Evolutionary conservation across 23 tunicate species (phyloP).

Genomic region (Trididemnum nubilum): DNA sequence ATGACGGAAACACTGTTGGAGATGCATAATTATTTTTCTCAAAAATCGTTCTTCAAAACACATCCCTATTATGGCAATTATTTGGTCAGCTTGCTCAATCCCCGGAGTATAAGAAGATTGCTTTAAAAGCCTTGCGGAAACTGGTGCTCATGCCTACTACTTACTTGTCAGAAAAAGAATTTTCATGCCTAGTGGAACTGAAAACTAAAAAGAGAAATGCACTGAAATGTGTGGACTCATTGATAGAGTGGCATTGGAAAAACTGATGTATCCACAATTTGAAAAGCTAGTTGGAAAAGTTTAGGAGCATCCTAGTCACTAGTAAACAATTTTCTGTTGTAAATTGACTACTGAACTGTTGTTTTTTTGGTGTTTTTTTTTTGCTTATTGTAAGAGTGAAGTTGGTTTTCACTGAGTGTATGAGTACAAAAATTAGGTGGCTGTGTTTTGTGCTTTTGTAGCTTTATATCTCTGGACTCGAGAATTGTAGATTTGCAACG

Average conservation of each 20-base stretch:
- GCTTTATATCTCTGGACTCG: no score
- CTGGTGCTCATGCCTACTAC: slow-evolving; percentile 51
- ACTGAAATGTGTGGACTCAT: slow-evolving; percentile 51
- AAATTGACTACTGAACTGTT: no score
- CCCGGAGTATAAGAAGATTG: slow-evolving; percentile 42
- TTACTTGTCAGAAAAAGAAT: slow-evolving; percentile 32
- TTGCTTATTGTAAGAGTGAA: no score
- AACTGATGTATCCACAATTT: slow-evolving; percentile 41
- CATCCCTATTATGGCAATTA: slow-evolving; percentile 33
- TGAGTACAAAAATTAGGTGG: no score
- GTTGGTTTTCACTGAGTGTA: no score
- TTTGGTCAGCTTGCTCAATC: slow-evolving; percentile 41
- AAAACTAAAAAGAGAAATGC: slow-evolving; percentile 44
- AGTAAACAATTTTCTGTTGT: no score
- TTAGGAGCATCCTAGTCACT: slow-evolving; percentile 52
- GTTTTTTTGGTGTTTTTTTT: no score
- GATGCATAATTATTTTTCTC: slow-evolving; percentile 35
- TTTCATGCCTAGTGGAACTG: slow-evolving; percentile 32
- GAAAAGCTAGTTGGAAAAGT: slow-evolving; percentile 37
- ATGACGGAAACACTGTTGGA: slow-evolving; percentile 44
- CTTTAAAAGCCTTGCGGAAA: slow-evolving; percentile 43
- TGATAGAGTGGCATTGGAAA: slow-evolving; percentile 40
- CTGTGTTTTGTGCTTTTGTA: no score
- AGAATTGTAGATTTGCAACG: no score
- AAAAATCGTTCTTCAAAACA: no score